Evolutionary conservation across 2,888 invertebrate species (phyloP).

Genomic region (Coelogynopora nodosa): DNA sequence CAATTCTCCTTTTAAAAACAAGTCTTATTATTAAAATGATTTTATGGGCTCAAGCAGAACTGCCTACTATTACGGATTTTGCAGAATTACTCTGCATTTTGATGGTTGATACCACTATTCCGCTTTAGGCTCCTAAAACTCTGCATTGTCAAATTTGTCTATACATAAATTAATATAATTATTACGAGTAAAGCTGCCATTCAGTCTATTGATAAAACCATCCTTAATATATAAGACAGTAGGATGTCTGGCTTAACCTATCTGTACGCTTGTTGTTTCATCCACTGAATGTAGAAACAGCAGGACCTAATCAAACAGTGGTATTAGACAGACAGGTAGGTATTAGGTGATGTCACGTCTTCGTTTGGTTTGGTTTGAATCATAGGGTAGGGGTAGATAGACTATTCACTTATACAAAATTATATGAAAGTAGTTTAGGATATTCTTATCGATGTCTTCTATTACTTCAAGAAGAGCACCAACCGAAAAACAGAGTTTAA

Average conservation of each 20-base stretch:
- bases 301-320: background rate
- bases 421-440: too few species aligned
- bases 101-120: background rate
- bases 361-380: background rate
- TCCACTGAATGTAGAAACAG: background rate
- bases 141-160: background rate
- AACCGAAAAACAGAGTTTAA: too few species aligned
- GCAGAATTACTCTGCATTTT: background rate
- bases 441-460: too few species aligned
- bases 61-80: background rate
- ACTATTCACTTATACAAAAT: too few species aligned
- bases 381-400: too few species aligned
- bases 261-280: background rate
- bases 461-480: too few species aligned
- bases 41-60: background rate
- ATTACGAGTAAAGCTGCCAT: background rate
- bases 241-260: background rate
- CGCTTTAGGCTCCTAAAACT: background rate
- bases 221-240: background rate
- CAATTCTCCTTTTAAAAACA: too few species aligned
- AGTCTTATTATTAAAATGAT: too few species aligned
- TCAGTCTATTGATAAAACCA: background rate
- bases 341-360: background rate
- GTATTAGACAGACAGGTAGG: background rate
- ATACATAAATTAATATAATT: background rate